Evolutionary conservation across 2,797 vertebrate genomes (phyloP).

Genomic region (Pipistrellus pygmaeus): DNA sequence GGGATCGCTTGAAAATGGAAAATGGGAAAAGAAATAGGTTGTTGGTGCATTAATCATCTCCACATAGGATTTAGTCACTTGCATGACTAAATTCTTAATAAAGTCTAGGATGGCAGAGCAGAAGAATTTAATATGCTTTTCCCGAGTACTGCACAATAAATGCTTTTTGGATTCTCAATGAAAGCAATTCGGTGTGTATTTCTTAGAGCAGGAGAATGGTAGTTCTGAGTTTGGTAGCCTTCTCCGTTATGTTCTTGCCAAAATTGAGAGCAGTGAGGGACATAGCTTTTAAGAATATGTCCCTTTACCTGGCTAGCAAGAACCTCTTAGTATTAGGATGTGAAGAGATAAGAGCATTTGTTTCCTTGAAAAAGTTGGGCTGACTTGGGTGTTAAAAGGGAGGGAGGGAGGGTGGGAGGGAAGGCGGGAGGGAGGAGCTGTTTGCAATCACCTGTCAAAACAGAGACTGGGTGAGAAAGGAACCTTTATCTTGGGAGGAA

Average conservation of each 20-base stretch:
- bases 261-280: background rate
- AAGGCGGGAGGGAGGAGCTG: background rate
- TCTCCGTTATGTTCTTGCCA: background rate
- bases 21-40: slow-evolving; percentile 63
- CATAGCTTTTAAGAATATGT: background rate
- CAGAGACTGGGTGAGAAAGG: slow-evolving; percentile 54
- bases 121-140: slow-evolving; percentile 57
- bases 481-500: slow-evolving; percentile 34
- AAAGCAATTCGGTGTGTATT: slow-evolving; percentile 56
- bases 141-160: slow-evolving; percentile 67
- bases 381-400: slow-evolving; percentile 1
- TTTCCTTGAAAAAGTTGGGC: background rate
- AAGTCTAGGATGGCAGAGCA: slow-evolving; percentile 50
- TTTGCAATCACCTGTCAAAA: slow-evolving; percentile 68
- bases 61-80: slow-evolving; percentile 57
- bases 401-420: background rate
- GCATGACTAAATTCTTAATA: slow-evolving; percentile 59
- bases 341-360: slow-evolving; percentile 61
- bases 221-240: background rate
- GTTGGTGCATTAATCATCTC: slow-evolving; percentile 58
- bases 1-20: slow-evolving; percentile 51
- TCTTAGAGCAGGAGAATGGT: slow-evolving; percentile 56
- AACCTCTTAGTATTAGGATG: background rate
- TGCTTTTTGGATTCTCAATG: slow-evolving; percentile 68
- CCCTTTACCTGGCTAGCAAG: slow-evolving; percentile 8